These are phyloP conservation scores for Prunella himalayana DNA, from an alignment of 2,113 vertebrate species.

Conservation along the genomic window DNA sequence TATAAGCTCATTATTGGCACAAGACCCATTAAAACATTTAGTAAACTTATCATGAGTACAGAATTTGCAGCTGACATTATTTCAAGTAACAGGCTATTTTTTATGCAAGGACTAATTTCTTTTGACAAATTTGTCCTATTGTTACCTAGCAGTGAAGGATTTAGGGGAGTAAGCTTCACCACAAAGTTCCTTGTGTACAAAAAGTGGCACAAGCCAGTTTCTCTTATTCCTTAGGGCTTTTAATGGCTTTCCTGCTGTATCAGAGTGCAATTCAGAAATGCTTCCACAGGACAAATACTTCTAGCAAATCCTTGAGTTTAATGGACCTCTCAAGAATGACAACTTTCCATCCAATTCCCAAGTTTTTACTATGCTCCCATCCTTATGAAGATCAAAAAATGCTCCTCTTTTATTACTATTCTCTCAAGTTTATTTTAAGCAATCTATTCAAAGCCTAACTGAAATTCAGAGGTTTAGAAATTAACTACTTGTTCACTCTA, in stretches of 20 bases:
- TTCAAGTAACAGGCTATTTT: neutral
- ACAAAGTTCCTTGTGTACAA: neutral
- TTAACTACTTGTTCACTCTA: neutral
- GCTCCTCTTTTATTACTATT: neutral
- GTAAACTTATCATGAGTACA: neutral
- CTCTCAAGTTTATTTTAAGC: neutral
- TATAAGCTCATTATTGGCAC: neutral
- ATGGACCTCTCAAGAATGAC: neutral
- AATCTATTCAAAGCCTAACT: neutral
- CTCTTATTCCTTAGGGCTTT: neutral
- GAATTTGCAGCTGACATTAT: neutral
- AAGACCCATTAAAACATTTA: neutral
- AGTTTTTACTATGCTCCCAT: neutral
- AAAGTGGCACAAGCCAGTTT: neutral
- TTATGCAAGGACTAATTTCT: neutral
- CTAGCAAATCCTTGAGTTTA: neutral
- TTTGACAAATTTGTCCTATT: neutral
- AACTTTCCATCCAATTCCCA: neutral
- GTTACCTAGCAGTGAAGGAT: neutral
- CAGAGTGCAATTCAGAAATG: neutral
- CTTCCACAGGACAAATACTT: neutral
- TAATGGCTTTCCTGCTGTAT: neutral
- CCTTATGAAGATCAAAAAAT: neutral
- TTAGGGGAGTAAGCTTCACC: neutral
- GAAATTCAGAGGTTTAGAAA: neutral